Base-by-base conservation (phyloP, 2,888 invertebrate species). In the Drosophila villosipedis region DNA sequence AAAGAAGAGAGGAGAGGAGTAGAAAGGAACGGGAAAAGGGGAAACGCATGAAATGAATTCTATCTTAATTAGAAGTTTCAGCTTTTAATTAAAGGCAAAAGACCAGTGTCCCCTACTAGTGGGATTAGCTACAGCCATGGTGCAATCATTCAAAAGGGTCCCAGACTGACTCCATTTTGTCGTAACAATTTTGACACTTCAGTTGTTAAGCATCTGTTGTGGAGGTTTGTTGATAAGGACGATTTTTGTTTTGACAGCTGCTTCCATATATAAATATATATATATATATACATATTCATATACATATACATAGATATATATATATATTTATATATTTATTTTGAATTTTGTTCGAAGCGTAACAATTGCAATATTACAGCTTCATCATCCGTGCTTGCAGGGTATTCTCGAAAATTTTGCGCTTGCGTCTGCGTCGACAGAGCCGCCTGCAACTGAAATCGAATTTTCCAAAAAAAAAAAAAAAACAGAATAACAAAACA, bases 361-460 rank as follows among this genome's bases (percentile, higher is more conserved):
- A 47, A 25, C 47, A 25, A 14, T 47, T 47, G 22, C 22, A 14
- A 14, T 0, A 22, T 22, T 22, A 22, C 25, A 28, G 28, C 28
- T 39, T 39, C 55, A 14, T 57, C 28, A 39, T 28, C 4, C 10
- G 16, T 39, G 37, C 54, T 62, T 58, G 72, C 72, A 75, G 64
- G 53, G 62, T 53, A 58, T 30, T 25, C 62, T 68, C 55, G 50
- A 54, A 64, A 69, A 61, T 67, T 62, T 70, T 67, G 74, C 78
- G 78, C 71, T 79, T 79, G 79, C 79, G 79, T 79, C 78, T 71
- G 73, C 70, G 70, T 68, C 72, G 39, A 50, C 68, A 69, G 53
- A 62, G 69, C 41, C 54, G 68, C 68, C 54, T 75, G 75, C 71
- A 78, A 69, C 57, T 41, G 55, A 76, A 79, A 79, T 79, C 72